Percentiles rank a stretch among this genome's conserved stretches.
Evolutionary conservation across 2,797 vertebrate genomes (phyloP).

Genomic region (Acanthurus lineatus): DNA sequence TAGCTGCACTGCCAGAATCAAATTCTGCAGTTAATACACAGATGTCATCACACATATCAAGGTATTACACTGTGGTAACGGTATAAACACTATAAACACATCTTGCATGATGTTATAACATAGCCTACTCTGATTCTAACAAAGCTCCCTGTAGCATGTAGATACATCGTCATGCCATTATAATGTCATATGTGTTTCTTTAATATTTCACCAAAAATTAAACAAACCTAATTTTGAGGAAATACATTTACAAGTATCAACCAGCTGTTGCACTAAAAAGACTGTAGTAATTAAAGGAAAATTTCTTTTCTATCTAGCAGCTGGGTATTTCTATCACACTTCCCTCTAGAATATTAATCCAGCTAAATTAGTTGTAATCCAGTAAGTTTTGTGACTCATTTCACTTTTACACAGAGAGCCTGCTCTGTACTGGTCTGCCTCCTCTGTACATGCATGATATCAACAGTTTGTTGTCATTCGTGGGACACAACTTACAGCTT

Average conservation of each 20-base stretch:
- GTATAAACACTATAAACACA: background rate
- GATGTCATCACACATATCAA: background rate
- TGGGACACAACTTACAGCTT: conserved; percentile 37
- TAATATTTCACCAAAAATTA: background rate
- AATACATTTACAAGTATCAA: background rate
- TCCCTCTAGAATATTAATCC: too few relatives aligned
- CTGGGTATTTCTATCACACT: conserved; percentile 25
- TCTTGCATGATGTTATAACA: background rate
- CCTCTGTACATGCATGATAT: background rate
- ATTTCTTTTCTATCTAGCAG: conserved; percentile 7
- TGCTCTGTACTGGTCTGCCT: too few relatives aligned
- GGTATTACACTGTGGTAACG: background rate
- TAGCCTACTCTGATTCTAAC: too few relatives aligned
- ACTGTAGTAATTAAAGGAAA: background rate
- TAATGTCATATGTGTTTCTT: background rate
- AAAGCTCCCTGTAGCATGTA: background rate
- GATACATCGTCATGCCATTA: background rate
- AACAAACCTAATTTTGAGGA: too few relatives aligned
- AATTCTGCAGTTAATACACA: background rate
- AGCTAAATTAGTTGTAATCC: too few relatives aligned
- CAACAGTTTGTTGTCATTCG: conserved; percentile 15
- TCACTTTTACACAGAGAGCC: too few relatives aligned
- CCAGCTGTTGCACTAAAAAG: background rate
- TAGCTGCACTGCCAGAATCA: background rate
- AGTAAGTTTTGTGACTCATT: too few relatives aligned